phyloP scores from a whole-genome alignment of 2,113 vertebrate species.

The Myiopsitta monachus region DNA sequence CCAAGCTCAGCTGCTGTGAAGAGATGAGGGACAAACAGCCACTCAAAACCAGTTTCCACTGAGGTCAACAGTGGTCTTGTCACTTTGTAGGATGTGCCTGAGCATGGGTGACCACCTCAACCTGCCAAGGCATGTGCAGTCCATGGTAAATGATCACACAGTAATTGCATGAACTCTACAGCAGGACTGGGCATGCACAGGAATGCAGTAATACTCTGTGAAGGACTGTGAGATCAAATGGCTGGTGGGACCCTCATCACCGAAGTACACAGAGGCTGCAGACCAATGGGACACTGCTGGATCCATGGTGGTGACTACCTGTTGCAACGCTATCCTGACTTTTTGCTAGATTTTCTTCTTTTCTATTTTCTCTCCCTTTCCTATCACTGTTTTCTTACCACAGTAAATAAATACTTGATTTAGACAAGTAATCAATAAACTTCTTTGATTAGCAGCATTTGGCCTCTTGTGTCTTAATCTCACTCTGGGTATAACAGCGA shows the following conservation, averaged over 20 bases:
- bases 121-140: neutral
- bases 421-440: neutral
- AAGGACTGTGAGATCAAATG: neutral
- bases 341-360: neutral
- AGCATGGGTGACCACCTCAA: neutral
- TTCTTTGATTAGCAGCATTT: neutral
- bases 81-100: neutral
- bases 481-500: neutral
- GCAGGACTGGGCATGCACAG: neutral
- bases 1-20: neutral
- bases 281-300: neutral
- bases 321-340: neutral
- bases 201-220: neutral
- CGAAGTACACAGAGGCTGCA: neutral
- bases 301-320: neutral
- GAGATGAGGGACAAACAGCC: neutral
- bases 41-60: neutral
- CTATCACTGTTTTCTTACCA: neutral
- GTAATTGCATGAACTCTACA: neutral
- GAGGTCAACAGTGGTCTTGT: neutral
- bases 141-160: neutral
- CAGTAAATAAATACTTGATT: neutral
- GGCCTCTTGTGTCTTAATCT: neutral
- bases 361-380: neutral
- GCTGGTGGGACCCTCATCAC: neutral